These are phyloP conservation scores for Nymphalis io DNA, from an alignment of 1,140 invertebrate species.

Conservation along the genomic window DNA sequence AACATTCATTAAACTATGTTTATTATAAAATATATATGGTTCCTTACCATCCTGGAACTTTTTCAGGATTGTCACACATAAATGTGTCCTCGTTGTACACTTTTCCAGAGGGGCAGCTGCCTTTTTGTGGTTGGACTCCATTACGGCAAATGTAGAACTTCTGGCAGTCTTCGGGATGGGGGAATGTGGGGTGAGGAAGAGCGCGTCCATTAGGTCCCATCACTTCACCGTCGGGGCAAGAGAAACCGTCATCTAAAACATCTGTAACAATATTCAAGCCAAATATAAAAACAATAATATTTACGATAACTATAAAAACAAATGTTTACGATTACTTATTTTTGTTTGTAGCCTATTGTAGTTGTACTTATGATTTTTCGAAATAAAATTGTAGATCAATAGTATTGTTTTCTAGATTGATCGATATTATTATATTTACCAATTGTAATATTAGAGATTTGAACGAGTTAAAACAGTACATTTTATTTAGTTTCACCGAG, in stretches of 20 bases:
- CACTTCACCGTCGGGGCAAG: slow-evolving; percentile 87
- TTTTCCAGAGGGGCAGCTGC: slow-evolving; percentile 87
- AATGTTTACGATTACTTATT: neutral
- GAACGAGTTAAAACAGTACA: too few species aligned
- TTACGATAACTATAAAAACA: neutral
- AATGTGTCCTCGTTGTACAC: slow-evolving; percentile 92
- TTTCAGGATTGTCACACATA: slow-evolving; percentile 90
- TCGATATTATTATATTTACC: too few species aligned
- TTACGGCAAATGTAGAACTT: slow-evolving; percentile 93
- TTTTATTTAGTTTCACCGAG: too few species aligned
- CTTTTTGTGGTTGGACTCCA: slow-evolving; percentile 87
- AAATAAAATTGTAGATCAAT: too few species aligned
- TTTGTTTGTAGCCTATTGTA: neutral
- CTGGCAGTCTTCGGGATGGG: slow-evolving; percentile 90
- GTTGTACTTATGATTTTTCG: too few species aligned
- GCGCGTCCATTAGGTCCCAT: slow-evolving; percentile 85
- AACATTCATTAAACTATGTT: too few species aligned
- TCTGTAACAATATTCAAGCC: slow-evolving; percentile 70
- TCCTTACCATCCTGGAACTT: slow-evolving; percentile 90
- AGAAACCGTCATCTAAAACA: slow-evolving; percentile 87
- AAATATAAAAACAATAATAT: neutral
- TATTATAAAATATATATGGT: too few species aligned
- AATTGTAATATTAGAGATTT: too few species aligned
- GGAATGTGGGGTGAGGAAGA: slow-evolving; percentile 89
- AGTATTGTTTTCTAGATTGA: too few species aligned